Percentiles rank a stretch among this genome's conserved stretches.
phyloP scores from a whole-genome alignment of 2,113 vertebrate species.

The Pollimyrus isidori region DNA sequence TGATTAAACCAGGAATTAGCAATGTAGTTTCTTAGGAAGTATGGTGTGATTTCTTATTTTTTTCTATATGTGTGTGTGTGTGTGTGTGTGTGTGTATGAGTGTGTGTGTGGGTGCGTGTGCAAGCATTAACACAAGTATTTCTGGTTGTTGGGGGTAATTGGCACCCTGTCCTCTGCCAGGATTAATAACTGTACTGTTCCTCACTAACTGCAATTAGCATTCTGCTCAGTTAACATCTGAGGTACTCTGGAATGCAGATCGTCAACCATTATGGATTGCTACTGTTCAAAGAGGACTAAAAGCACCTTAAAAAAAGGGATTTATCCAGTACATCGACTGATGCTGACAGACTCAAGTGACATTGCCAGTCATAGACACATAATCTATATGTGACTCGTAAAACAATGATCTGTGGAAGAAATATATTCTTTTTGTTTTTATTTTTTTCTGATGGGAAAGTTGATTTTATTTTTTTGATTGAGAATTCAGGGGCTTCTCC shows the following conservation, averaged over 20 bases:
- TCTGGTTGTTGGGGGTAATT: not conserved
- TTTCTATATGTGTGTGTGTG: not conserved
- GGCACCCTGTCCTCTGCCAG: not conserved
- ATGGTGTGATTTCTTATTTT: not conserved
- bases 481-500: not conserved
- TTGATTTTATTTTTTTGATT: not conserved
- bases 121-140: not conserved
- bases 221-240: not conserved
- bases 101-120: not conserved
- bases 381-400: not conserved
- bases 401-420: not conserved
- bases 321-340: constrained; percentile 18
- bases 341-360: not conserved
- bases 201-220: not conserved
- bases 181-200: not conserved
- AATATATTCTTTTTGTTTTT: not conserved
- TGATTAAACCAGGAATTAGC: not conserved
- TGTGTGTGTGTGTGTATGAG: not conserved
- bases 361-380: not conserved
- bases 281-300: not conserved
- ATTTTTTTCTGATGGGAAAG: not conserved
- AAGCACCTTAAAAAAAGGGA: not conserved
- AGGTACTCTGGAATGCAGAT: not conserved
- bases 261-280: not conserved
- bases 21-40: not conserved